Evolutionary conservation across 2,113 vertebrate genomes (phyloP).

Genomic region (Nerophis lumbriciformis): DNA sequence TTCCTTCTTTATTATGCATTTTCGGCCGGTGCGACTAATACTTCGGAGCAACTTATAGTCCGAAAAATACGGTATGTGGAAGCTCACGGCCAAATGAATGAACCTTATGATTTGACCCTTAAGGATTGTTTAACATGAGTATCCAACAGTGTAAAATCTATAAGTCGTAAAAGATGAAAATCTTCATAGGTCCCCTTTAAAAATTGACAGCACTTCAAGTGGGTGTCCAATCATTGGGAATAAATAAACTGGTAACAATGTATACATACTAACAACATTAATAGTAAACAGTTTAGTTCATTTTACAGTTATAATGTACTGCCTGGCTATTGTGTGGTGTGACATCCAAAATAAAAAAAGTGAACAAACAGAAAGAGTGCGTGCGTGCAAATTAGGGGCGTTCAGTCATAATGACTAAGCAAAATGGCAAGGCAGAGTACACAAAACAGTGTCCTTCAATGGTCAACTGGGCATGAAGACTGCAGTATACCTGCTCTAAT

Average conservation of each 20-base stretch:
- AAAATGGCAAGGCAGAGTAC: conserved; percentile 28
- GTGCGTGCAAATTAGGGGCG: conserved; percentile 57
- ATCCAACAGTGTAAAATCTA: too few relatives aligned
- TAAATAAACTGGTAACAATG: background rate
- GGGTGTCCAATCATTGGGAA: too few relatives aligned
- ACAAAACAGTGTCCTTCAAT: conserved; percentile 31
- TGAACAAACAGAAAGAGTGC: conserved; percentile 65
- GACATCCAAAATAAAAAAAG: conserved; percentile 47
- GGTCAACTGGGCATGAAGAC: conserved; percentile 45
- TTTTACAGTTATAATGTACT: conserved; percentile 19
- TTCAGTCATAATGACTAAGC: conserved; percentile 18
- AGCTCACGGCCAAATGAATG: too few relatives aligned
- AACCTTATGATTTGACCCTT: too few relatives aligned
- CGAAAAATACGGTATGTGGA: too few relatives aligned
- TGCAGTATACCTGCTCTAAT: conserved; percentile 30
- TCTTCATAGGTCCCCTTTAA: too few relatives aligned
- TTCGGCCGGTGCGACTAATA: too few relatives aligned
- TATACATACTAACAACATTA: background rate
- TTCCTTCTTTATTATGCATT: too few relatives aligned
- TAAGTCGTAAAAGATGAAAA: too few relatives aligned
- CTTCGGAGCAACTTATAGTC: too few relatives aligned
- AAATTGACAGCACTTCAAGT: too few relatives aligned
- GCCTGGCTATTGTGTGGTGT: conserved; percentile 37
- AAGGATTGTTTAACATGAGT: too few relatives aligned
- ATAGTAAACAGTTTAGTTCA: background rate